Base-by-base conservation (phyloP, 2,113 vertebrate genomes). In the Dermatemys mawii region DNA sequence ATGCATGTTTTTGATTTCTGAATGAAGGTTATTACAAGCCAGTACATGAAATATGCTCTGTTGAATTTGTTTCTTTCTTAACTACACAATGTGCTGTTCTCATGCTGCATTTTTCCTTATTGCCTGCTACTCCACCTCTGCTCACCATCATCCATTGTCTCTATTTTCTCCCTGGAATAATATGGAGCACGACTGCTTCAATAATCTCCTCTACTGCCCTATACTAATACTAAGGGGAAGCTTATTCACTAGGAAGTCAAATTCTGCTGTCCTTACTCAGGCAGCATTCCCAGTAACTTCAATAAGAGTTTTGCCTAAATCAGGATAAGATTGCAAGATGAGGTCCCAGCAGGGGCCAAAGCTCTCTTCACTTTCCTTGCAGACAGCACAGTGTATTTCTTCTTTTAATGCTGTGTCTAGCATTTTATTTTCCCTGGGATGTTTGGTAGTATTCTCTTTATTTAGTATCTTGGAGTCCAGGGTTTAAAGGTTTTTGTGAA, bases 111-210 rank as follows among this genome's bases (percentile, higher is more conserved):
- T 82, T 57, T 14, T 2, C 17, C 41, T 83, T 21, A 24, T 70
- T 85, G 57, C 27, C 38, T 2, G 7, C 38, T 91, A 41, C 49
- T n/a, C 57, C 21, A 5, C 11, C 78, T 70, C 83, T 48, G n/a
- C 48, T 90, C 54, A 93, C 87, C 81, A 54, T 44, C 51, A 51
- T 89, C 73, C 5, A 24, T 90, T 78, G 21, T 81, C 94, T 70
- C 85, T n/a, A 3, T 26, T 49, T 93, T 95, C 80, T 49, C 11
- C 88, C 85, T 60, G 60, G 38, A 53, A 93, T 51, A 86, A 89
- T 89, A 87, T 86, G 57, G 87, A 57, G n/a, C 80, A 63, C 75
- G 90, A 95, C 84, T 87, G 90, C 87, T 95, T 96, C 93, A 78
- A 73, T 63, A 91, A 93, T 76, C 88, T 89, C 86, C 84, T 79